Evolutionary conservation across 35 echinoderm and acorn worm species (phyloP), one percentile per base, ranked within the genome.

Genomic region (Acanthaster planci): DNA sequence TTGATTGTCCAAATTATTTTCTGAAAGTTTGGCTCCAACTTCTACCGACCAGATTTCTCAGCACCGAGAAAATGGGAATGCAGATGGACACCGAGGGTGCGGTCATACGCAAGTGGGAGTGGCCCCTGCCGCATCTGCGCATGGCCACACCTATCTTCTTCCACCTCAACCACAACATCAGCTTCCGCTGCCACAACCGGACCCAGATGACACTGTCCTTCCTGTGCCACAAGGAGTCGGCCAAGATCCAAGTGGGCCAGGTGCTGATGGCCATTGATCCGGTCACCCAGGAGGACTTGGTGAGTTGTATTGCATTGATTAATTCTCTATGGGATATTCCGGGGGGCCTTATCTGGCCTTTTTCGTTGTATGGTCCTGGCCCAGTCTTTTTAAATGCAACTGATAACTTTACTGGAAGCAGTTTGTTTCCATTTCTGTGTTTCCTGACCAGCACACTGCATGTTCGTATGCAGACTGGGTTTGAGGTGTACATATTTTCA

Each of bases 21-120:
- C n/a, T n/a, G n/a, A n/a, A n/a, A n/a, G n/a, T 47, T 47, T 47
- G 12, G 4, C 12, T 47, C 42, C 42, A 47, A 47, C 42, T 47
- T 47, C 4, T 12, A 6, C 42, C 42, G 4, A 47, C 4, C 82
- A 99, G 96, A 64, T 92, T 99, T 21, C 86, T 89, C 55, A 56
- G 85, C 17, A 99, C 92, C 30, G 96, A 99, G 44, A 99, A 94
- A 76, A 84, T 80, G 15, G 93, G 92, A 38, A 89, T 94, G 72
- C 15, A 88, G 15, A 52, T 90, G 34, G 96, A 94, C 40, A 50
- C 86, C 30, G 86, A 94, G 18, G 96, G 96, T 0, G 83, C 64
- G 32, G 75, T 89, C 31, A 82, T 85, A 1, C 82, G 85, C 34
- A 93, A 87, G 36, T 86, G 77, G 34, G 87, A 83, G 14, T 99